A percentile compares a stretch with the other conserved stretches of the same genome.
Evolutionary conservation across 2,888 invertebrate species (phyloP).

Genomic region (Amblyjoppa proteus): DNA sequence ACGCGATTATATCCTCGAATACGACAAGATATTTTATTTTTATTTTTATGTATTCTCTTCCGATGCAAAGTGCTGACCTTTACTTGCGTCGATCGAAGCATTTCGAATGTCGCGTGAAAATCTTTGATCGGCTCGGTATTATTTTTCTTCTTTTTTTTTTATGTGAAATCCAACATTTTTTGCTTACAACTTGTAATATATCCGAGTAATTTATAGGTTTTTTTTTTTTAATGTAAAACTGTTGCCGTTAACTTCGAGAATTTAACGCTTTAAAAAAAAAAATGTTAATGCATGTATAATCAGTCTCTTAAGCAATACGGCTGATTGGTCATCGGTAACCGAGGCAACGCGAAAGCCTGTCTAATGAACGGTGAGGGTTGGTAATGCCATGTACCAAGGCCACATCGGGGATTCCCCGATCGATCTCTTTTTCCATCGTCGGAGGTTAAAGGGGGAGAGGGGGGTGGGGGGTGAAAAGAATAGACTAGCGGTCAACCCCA

Average conservation of each 20-base stretch:
- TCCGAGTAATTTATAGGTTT: no score
- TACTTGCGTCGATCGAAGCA: no score
- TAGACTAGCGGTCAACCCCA: not conserved
- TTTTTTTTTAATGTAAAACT: not conserved
- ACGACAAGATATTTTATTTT: not conserved
- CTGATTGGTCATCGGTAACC: constrained; percentile 39
- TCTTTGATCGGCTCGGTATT: no score
- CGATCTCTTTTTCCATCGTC: constrained; percentile 43
- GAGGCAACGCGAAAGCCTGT: constrained; percentile 39
- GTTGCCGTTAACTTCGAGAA: not conserved
- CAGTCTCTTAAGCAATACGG: constrained; percentile 16
- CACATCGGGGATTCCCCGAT: constrained; percentile 35
- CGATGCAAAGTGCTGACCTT: not conserved
- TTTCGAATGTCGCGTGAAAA: no score
- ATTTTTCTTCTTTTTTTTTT: no score
- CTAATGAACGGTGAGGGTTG: constrained; percentile 44
- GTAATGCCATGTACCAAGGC: constrained; percentile 48
- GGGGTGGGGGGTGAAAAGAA: not conserved
- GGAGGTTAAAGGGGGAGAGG: not conserved
- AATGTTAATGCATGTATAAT: not conserved
- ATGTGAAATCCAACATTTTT: no score
- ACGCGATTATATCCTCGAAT: constrained; percentile 4
- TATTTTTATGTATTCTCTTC: constrained; percentile 18
- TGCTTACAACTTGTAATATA: no score
- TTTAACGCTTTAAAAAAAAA: not conserved